phyloP scores from a whole-genome alignment of 1,140 invertebrate species.

The Melipona quadrifasciata region DNA sequence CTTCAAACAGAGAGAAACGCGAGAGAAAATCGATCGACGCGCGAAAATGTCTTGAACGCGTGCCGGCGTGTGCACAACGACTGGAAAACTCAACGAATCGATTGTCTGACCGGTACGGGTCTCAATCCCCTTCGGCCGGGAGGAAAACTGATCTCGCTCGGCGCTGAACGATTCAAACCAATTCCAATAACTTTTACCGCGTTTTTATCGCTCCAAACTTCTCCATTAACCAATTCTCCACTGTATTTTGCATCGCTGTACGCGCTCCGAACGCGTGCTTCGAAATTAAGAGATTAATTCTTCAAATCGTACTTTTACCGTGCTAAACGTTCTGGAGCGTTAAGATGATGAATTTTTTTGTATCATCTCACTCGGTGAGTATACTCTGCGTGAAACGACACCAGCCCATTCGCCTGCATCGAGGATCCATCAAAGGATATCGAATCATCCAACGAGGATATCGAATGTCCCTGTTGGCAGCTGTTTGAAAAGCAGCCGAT shows the following conservation, averaged over 20 bases:
- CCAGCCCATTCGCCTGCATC: neutral
- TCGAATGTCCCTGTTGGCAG: neutral
- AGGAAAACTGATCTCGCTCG: too few species aligned
- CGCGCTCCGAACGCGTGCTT: too few species aligned
- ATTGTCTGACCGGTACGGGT: neutral
- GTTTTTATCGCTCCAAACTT: neutral
- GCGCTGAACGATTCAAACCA: neutral
- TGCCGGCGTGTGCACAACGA: neutral
- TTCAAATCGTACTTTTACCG: too few species aligned
- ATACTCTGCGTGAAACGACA: neutral
- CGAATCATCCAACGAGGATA: neutral
- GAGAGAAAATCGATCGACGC: neutral
- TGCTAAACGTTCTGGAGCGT: too few species aligned
- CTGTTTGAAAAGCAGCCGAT: neutral
- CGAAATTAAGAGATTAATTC: too few species aligned
- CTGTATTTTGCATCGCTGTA: neutral
- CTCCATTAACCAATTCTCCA: neutral
- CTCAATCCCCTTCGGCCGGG: neutral
- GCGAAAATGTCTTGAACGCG: neutral
- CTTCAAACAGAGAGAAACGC: neutral
- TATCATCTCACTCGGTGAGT: too few species aligned
- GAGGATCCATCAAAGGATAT: neutral
- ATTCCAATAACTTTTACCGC: neutral
- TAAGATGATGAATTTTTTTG: too few species aligned
- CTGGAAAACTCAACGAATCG: neutral